Base-by-base conservation (phyloP, 2,797 vertebrate species). In the Hoplostethus mediterraneus region DNA sequence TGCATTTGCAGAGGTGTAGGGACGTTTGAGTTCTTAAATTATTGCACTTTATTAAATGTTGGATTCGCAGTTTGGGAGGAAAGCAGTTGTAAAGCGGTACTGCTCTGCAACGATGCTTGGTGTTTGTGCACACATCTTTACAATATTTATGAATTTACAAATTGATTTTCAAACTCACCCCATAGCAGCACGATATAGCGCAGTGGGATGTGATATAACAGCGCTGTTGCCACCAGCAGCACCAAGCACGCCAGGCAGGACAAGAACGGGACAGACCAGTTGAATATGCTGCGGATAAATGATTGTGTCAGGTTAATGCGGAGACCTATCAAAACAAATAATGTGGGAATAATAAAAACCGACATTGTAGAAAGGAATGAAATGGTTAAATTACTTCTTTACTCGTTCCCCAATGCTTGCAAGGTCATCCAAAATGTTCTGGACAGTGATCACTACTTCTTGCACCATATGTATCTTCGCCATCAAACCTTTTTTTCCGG, bases 401-500 rank as follows among this genome's bases (percentile, higher is more conserved):
- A 97, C 92, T 89, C 96, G 95, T 87, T 99, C 98, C 75, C 97
- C 97, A 49, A 97, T 94, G 3, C 95, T 97, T 54, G 97, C 97
- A 4, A 96, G 79, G 90, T 98, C 97, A 77, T 96, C 98, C 86
- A 99, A 87, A 84, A 96, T 80, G 42, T 89, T 96, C 82, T 99
- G 98, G 82, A 98, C 97, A 1, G 89, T 94, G 83, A 99, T 90
- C 40, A 99, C 95, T 73, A 99, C 95, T 79, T 99, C 98, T 67
- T 99, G 98, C 61, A 99, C 96, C 97, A 98, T 99, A 77, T 98
- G 95, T 89, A 99, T 96, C 92, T 98, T 97, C 56, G 99, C 97
- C 89, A 97, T 97, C 85, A 99, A 87, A 28, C 98, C 97, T 76
- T 95, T 98, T 92, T 96, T 98, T 73, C 96, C 97, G 0, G 94